Evolutionary conservation across 2,113 vertebrate genomes (phyloP), one percentile per base, ranked within the genome.

Genomic region (Bucco capensis): DNA sequence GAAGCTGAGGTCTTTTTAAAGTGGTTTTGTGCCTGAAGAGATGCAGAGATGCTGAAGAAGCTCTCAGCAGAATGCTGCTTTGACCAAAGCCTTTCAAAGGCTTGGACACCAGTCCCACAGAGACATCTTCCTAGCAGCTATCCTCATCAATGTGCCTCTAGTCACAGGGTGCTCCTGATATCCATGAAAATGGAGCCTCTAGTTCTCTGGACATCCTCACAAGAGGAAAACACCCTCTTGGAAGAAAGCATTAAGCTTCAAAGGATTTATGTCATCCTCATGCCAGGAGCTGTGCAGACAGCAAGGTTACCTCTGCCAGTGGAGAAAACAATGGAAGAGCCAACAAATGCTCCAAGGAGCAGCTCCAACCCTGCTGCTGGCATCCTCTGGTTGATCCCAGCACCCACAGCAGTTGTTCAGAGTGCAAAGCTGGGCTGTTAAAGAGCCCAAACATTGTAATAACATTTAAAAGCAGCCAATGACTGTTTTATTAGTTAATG

Each of bases 401-500:
- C 67, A 54, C 31, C 80, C 35, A 0, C 44, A 60, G 53, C 9
- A 24, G 90, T 22, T 46, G 25, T 31, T 24, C n/a, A 7, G 83
- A 89, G 64, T 13, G 30, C 46, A 33, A 65, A 19, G 2, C 69
- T n/a, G 56, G 42, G 83, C 86, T 88, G 56, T 75, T 64, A 83
- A 74, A 25, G 66, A 67, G 38, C 74, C 31, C 62, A 51, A n/a
- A 47, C 38, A 47, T 31, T 76, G 72, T 70, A 92, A 93, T 88
- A 81, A 64, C 89, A 90, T 89, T 97, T 97, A 92, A 89, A 94
- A 96, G 95, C 79, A 95, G 88, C 93, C 96, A 92, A 69, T 82
- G 95, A 93, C 91, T 95, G 81, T 93, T 94, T 97, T 95, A 95
- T 96, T 94, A 85, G 94, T 94, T 97, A 96, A 94, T 94, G 92